Evolutionary conservation across 2,888 invertebrate genomes (phyloP), one percentile per base, ranked within the genome.

Genomic region (Hydropsyche betteni): DNA sequence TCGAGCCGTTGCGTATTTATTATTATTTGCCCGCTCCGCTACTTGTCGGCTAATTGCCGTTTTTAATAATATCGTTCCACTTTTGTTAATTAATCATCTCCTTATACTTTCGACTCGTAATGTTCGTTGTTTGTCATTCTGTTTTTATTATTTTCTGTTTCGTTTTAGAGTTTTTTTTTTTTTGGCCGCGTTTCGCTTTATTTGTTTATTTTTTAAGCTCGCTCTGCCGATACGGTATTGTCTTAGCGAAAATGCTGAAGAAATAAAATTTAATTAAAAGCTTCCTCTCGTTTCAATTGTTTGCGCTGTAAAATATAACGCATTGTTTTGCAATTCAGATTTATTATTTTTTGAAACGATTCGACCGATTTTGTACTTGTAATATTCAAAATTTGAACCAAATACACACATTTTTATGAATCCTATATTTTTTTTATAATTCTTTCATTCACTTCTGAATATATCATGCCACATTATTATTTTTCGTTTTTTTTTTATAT

Each of bases 41-140:
- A 44, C 44, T 16, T 58, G 64, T 64, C 64, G 64, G 34, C 64
- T 64, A 64, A 64, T 64, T 64, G 64, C 64, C 64, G 64, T 64
- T 64, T 64, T 64, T 64, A 64, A 64, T 64, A 64, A 64, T 64
- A 36, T 64, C 34, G 36, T 12, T 34, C 64, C 64, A 34, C 64
- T 64, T 64, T 36, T 16, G 16, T 55, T 55, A n/a, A 55, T n/a
- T 55, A 55, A 14, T 55, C 55, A 16, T 14, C 16, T n/a, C 12
- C 55, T 55, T 55, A 55, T 16, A 55, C 8, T 58, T 24, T 24
- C 58, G 8, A 58, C 58, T 58, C 58, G 14, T 14, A 14, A 24
- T 53, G 16, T 14, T 24, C 8, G 58, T 24, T 58, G 58, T 58
- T 44, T 58, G 24, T 58, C 14, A 58, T 58, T 58, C 16, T 8